Base-by-base conservation (phyloP, 2,888 invertebrate species). In the Rhagonycha lutea region DNA sequence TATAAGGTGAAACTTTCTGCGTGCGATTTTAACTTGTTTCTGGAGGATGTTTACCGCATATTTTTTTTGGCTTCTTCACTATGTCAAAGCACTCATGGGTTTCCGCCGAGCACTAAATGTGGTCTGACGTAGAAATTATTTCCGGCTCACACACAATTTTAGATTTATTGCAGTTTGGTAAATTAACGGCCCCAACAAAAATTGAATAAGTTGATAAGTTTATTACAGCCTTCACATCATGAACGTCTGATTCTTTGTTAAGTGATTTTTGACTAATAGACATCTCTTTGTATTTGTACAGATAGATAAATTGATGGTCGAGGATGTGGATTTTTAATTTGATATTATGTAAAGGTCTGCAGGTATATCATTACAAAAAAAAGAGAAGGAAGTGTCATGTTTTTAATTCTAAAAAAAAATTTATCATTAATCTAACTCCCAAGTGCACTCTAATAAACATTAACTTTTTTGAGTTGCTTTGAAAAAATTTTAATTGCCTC, bases 71-170 rank as follows among this genome's bases (percentile, higher is more conserved):
- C 63, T 65, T 24, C 23, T 65, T 23, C 11, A 62, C 14, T 23
- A 63, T 75, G 75, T 72, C 72, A 72, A 75, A 75, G 75, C 61
- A 72, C 75, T 7, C 67, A 60, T 69, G 23, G 67, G 63, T 75
- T 75, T 75, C 75, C 75, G 72, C 70, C 68, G 62, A 23, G 61
- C 69, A 60, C 47, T 63, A 62, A 12, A 62, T 23, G 69, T 72
- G 75, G 75, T 65, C 68, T 62, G 72, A 29, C 68, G 24, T 65
- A 26, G 24, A 65, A 65, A 65, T 65, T 24, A 65, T 65, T 65
- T 65, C 63, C 63, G 63, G 63, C 63, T n/a, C 47, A 47, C 47
- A 47, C 47, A n/a, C 8, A 47, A n/a, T 47, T 47, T 47, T 47
- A 47, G 47, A 47, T 47, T 47, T 47, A 47, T 47, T 47, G 47